A percentile compares a stretch with the other conserved stretches of the same genome.
These are phyloP conservation scores for Neogale vison DNA, from an alignment of 2,113 vertebrate genomes.

Conservation along the genomic window DNA sequence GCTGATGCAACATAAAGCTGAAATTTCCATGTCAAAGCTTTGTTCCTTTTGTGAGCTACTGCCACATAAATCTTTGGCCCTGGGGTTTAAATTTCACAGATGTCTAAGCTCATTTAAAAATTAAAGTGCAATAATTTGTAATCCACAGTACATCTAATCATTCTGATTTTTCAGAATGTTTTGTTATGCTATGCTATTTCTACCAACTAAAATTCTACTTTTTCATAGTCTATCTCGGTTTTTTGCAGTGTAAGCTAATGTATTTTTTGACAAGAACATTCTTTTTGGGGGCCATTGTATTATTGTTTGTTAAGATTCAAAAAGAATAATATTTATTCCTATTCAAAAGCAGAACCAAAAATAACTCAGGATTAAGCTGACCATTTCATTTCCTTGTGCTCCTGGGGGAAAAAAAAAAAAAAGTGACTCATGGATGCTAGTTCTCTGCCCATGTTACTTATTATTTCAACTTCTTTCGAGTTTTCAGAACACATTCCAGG, in stretches of 20 bases:
- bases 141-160: slow-evolving; percentile 68
- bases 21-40: slow-evolving; percentile 87
- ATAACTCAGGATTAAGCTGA: background rate
- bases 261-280: slow-evolving; percentile 7
- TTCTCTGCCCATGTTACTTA: background rate
- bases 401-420: background rate
- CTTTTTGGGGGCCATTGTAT: background rate
- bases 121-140: slow-evolving; percentile 83
- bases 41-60: slow-evolving; percentile 82
- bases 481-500: slow-evolving; percentile 19
- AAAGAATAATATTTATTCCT: background rate
- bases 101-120: slow-evolving; percentile 87
- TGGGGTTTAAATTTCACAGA: slow-evolving; percentile 87
- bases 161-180: slow-evolving; percentile 70
- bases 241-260: slow-evolving; percentile 36
- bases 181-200: slow-evolving; percentile 71
- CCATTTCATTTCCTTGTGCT: background rate
- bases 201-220: background rate
- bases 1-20: slow-evolving; percentile 75
- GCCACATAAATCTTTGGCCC: slow-evolving; percentile 82
- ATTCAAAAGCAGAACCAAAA: slow-evolving; percentile 14
- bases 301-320: background rate
- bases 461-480: background rate
- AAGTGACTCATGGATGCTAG: background rate
- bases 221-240: background rate